A percentile compares a stretch with the other conserved stretches of the same genome.
These are phyloP conservation scores for Perca fluviatilis DNA, from an alignment of 2,113 vertebrate species.

Conservation along the genomic window DNA sequence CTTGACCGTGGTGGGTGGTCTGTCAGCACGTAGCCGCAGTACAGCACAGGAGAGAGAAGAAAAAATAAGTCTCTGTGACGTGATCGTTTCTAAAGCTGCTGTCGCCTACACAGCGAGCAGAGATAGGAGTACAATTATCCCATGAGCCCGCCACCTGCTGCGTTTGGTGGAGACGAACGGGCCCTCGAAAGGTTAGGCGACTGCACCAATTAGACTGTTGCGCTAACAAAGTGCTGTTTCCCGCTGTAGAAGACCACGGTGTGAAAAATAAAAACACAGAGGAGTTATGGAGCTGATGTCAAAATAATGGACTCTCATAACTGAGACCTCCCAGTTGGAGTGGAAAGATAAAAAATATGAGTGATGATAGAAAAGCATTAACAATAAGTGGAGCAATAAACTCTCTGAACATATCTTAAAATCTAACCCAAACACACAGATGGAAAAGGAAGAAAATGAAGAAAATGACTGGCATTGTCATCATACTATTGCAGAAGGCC, in stretches of 20 bases:
- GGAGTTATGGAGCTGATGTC: not conserved
- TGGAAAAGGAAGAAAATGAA: conserved; percentile 11
- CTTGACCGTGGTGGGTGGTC: conserved; percentile 47
- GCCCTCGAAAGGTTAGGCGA: conserved; percentile 55
- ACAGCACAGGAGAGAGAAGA: not conserved
- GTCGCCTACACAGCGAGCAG: not conserved
- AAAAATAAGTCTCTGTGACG: conserved; percentile 9
- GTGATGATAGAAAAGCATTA: not conserved
- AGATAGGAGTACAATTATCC: conserved; percentile 26
- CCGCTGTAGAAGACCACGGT: conserved; percentile 6
- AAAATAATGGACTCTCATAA: conserved; percentile 31
- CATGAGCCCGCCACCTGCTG: conserved; percentile 50
- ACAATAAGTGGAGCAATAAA: not conserved
- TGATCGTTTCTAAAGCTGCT: conserved; percentile 45
- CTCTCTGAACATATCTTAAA: not conserved
- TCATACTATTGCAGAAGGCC: not conserved
- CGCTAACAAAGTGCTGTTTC: conserved; percentile 23
- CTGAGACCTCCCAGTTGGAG: not conserved
- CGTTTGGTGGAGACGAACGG: conserved; percentile 16
- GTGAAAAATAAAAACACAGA: not conserved
- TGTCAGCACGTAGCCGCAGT: not conserved
- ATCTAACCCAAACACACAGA: conserved; percentile 7
- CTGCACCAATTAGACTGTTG: conserved; percentile 43
- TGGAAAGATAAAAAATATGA: not conserved
- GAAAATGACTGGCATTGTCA: not conserved